Base-by-base conservation (phyloP, 2,888 invertebrate genomes). In the Drosophila acutilabella region DNA sequence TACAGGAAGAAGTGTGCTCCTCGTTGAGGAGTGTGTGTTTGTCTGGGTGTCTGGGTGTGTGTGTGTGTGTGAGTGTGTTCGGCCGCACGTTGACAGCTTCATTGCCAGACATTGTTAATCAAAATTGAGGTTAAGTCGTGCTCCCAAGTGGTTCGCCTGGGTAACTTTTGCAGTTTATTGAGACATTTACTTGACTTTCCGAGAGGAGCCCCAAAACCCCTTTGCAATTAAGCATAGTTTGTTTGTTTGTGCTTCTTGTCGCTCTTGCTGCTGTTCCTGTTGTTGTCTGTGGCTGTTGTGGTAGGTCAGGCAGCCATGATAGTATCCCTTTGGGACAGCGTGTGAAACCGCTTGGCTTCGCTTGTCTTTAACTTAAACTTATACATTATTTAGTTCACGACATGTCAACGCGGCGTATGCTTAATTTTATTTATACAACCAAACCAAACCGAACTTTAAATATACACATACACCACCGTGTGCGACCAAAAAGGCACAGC, bases 101-200 rank as follows among this genome's bases (percentile, higher is more conserved):
- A 83, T 88, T 78, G 80, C 80, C 88, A 83, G 88, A 81, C 88
- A 87, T 83, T 87, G 87, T 87, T 87, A 87, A 87, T 87, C 88
- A 87, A 87, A 87, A 88, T 88, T 86, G 83, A 88, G 81, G 88
- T 83, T 88, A 86, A 88, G 80, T 80, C 71, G 71, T 77, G 80
- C 65, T 79, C 79, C 74, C 76, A 70, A 72, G 70, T 57, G 74
- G 58, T 60, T 40, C 56, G 51, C 53, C 69, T 50, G 67, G 58
- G 65, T 42, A 74, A 72, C 68, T 80, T 76, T 69, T 59, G 61
- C 75, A 77, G 80, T 80, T 75, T 78, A 81, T 79, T 75, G 75
- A 74, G 78, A 79, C 77, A 87, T 81, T 87, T 72, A 64, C 75
- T 80, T 69, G 84, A 80, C 80, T 81, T 66, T 47, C 70, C 44